Evolutionary conservation across 2,797 vertebrate genomes (phyloP), one percentile per base, ranked within the genome.

Genomic region (Neostethus bicornis): DNA sequence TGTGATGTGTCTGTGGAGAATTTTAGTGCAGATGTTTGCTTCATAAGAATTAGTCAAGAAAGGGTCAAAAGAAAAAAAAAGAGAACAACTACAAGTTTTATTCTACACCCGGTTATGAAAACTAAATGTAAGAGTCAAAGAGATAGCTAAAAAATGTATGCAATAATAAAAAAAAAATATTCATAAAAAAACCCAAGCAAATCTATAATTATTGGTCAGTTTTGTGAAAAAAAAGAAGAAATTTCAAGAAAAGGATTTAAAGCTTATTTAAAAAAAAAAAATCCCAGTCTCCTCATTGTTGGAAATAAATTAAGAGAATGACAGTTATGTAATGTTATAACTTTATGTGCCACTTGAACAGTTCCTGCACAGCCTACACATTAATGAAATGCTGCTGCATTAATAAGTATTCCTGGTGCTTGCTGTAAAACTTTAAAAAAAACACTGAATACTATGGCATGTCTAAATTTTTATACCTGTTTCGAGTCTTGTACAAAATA

Each of bases 371-470:
- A 24, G 32, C 32, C 47, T 61, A 49, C 48, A 64, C 75, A 69
- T 50, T 35, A 57, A 44, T 75, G 51, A 73, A 68, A 54, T 53
- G 62, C 54, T 47, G 44, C 46, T 54, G 61, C 42, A 25, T 70
- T 57, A 64, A 60, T 61, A 51, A 58, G 63, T 57, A 26, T 21
- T 64, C 44, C 68, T 68, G 68, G 35, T 69, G 72, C 67, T 65
- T 60, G 52, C 49, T 13, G 37, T 79, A 72, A 81, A 83, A 65
- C 16, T 42, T 55, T 45, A 41, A 38, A 58, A 54, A 66, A 51
- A 49, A 24, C 28, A 48, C 48, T 75, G 55, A 60, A 57, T 24
- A 41, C 61, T 69, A 45, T 44, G 51, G 65, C 38, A 24, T 11
- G 28, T n/a, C 37, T 69, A 45, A 73, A 74, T 66, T 49, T 39